These are phyloP conservation scores for Girardinus metallicus DNA, from an alignment of 2,797 vertebrate genomes.

Conservation along the genomic window DNA sequence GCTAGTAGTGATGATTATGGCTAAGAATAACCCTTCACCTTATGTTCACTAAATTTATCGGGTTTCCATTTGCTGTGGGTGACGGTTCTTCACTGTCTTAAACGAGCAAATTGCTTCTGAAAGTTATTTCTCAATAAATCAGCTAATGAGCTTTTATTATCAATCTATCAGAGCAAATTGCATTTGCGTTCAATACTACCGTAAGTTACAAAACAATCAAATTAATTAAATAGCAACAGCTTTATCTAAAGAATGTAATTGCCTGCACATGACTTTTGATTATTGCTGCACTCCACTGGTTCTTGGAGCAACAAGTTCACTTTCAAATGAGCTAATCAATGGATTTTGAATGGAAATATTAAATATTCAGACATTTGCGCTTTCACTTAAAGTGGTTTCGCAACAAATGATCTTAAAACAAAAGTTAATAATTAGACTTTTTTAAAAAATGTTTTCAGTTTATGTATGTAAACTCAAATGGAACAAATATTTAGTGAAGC, in stretches of 20 bases:
- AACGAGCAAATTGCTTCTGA: neutral
- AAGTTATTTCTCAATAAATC: slow-evolving; percentile 2
- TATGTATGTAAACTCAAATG: neutral
- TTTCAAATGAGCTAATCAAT: neutral
- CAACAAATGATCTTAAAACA: neutral
- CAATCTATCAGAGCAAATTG: slow-evolving; percentile 1
- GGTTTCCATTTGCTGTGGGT: neutral
- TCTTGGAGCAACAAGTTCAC: neutral
- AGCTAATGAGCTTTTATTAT: slow-evolving; percentile 4
- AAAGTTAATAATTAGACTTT: neutral
- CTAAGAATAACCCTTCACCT: neutral
- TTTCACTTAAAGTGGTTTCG: neutral
- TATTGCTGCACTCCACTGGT: slow-evolving; percentile 1
- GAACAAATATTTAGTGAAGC: neutral
- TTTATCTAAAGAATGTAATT: neutral
- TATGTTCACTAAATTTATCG: neutral
- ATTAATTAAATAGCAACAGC: slow-evolving; percentile 3
- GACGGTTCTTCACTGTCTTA: neutral
- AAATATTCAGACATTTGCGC: neutral
- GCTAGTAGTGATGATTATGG: neutral
- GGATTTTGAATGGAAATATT: neutral
- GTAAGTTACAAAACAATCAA: neutral
- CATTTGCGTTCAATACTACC: neutral
- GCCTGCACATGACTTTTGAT: neutral
- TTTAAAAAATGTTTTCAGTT: neutral